Evolutionary conservation across 1,140 invertebrate genomes (phyloP).

Genomic region (Lutraria rhynchaena): DNA sequence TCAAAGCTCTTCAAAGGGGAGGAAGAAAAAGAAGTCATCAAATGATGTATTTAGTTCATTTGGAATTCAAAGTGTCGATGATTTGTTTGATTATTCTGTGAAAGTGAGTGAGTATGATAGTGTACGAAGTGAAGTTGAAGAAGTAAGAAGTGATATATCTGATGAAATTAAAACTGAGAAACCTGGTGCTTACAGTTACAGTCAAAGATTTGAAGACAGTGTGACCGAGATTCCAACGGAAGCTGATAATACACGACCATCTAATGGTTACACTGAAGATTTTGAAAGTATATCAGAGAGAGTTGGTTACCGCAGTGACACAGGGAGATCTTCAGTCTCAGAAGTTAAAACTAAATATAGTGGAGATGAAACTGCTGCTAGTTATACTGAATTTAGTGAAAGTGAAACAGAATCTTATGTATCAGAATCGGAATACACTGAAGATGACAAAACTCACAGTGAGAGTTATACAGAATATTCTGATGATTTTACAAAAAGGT

Average conservation of each 20-base stretch:
- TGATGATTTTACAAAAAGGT: constrained; percentile 58
- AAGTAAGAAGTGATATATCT: constrained; percentile 42
- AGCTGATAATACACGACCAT: constrained; percentile 26
- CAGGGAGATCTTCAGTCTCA: constrained; percentile 49
- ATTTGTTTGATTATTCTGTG: constrained; percentile 59
- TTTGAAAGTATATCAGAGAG: constrained; percentile 70
- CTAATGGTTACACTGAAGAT: constrained; percentile 63
- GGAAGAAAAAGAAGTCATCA: constrained; percentile 18
- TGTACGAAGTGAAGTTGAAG: constrained; percentile 43
- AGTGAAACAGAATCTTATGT: constrained; percentile 39
- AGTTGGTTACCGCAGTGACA: constrained; percentile 57
- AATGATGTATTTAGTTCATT: constrained; percentile 64
- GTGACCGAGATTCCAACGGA: constrained; percentile 57
- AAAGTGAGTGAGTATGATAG: constrained; percentile 51
- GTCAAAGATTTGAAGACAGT: constrained; percentile 45
- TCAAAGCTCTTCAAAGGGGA: constrained; percentile 22
- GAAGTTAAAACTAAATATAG: constrained; percentile 60
- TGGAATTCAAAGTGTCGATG: constrained; percentile 68
- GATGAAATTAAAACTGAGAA: constrained; percentile 55
- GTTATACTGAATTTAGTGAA: constrained; percentile 65
- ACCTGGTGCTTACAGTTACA: constrained; percentile 25
- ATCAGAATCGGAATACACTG: constrained; percentile 21
- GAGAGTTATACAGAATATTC: constrained; percentile 59
- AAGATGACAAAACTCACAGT: constrained; percentile 42
- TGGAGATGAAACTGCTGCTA: constrained; percentile 61